These are phyloP conservation scores for Euphydryas editha DNA, from an alignment of 2,888 invertebrate genomes.

Conservation along the genomic window DNA sequence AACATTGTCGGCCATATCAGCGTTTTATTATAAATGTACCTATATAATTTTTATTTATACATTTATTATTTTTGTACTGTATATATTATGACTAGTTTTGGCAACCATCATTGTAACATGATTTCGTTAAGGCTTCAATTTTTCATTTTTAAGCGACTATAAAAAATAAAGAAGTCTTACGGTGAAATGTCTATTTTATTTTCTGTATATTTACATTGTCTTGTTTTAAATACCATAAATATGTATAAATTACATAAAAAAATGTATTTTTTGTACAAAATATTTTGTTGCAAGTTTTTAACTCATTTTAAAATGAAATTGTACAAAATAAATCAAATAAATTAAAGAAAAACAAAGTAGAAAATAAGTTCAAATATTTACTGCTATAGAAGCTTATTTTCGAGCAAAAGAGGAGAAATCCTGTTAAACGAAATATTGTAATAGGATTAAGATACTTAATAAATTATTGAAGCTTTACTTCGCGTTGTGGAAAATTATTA, in stretches of 20 bases:
- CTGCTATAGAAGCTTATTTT: not conserved
- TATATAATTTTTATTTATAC: constrained; percentile 10
- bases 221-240: too few species aligned
- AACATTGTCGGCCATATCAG: not conserved
- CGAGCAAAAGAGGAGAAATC: not conserved
- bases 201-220: too few species aligned
- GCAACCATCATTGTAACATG: not conserved
- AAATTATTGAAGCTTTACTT: constrained; percentile 26
- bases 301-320: not conserved
- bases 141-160: too few species aligned
- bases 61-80: too few species aligned
- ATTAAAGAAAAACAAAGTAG: too few species aligned
- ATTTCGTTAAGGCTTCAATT: too few species aligned
- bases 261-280: too few species aligned
- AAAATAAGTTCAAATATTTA: not conserved
- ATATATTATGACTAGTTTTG: not conserved
- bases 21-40: not conserved
- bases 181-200: too few species aligned
- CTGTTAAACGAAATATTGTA: not conserved
- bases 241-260: too few species aligned
- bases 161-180: too few species aligned
- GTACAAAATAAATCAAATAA: not conserved
- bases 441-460: constrained; percentile 24
- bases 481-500: constrained; percentile 31
- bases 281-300: not conserved